Evolutionary conservation across 2,888 invertebrate species (phyloP).

Genomic region (Ptilodon capucinus): DNA sequence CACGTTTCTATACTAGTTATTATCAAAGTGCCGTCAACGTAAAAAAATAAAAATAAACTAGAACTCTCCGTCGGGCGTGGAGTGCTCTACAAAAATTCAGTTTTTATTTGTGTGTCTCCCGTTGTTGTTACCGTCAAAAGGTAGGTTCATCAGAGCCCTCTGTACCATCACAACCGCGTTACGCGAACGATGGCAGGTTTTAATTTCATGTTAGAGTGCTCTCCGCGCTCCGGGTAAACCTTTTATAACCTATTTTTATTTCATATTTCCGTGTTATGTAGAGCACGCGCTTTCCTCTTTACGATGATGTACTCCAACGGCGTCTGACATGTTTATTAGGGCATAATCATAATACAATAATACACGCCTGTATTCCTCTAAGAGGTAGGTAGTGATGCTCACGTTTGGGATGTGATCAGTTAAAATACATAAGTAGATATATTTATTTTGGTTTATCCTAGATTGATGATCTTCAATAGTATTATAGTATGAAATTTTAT

Average conservation of each 20-base stretch:
- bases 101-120: neutral
- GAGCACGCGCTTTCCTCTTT: neutral
- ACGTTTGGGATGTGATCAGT: too few species aligned
- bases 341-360: neutral
- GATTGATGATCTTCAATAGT: too few species aligned
- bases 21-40: too few species aligned
- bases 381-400: too few species aligned
- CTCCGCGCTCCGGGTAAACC: slow-evolving; percentile 16
- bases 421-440: too few species aligned
- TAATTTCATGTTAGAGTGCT: slow-evolving; percentile 44
- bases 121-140: neutral
- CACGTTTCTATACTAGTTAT: too few species aligned
- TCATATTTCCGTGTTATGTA: slow-evolving; percentile 5
- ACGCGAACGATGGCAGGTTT: slow-evolving; percentile 33
- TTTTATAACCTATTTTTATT: slow-evolving; percentile 31
- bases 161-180: slow-evolving; percentile 40
- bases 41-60: too few species aligned
- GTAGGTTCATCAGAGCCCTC: slow-evolving; percentile 26
- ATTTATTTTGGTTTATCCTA: too few species aligned
- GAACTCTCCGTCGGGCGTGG: neutral
- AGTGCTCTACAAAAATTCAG: neutral
- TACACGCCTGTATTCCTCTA: too few species aligned
- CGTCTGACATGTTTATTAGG: neutral
- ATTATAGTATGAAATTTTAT: too few species aligned
- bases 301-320: neutral